Conservation (phyloP, 2,888 invertebrate species). For the Drosophila mulleri region DNA sequence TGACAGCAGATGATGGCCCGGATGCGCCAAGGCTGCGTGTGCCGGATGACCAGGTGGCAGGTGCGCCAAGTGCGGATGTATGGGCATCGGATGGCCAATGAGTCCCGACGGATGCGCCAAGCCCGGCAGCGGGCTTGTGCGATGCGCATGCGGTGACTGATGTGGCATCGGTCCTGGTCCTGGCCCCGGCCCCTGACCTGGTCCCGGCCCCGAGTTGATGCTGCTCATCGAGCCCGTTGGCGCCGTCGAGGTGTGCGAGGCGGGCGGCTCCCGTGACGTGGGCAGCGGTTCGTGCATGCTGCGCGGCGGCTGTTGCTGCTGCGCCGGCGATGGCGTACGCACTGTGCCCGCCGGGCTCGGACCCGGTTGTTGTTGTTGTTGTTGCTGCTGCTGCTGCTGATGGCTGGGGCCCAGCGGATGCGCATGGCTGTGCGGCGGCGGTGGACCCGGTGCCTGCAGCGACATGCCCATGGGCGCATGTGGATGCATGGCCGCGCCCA, state of each 20-base stretch:
- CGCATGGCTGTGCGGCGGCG: slow-evolving; percentile 67
- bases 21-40: slow-evolving; percentile 82
- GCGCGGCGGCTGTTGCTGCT: slow-evolving; percentile 75
- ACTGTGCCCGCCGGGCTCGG: slow-evolving; percentile 72
- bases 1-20: slow-evolving; percentile 84
- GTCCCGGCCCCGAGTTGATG: slow-evolving; percentile 32
- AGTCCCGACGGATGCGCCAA: slow-evolving; percentile 81
- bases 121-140: slow-evolving; percentile 84
- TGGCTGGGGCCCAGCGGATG: slow-evolving; percentile 79
- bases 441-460: slow-evolving; percentile 82
- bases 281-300: slow-evolving; percentile 71
- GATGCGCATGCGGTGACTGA: slow-evolving; percentile 81
- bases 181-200: slow-evolving; percentile 46
- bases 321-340: slow-evolving; percentile 84
- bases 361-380: slow-evolving; percentile 59
- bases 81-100: slow-evolving; percentile 84
- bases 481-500: slow-evolving; percentile 83
- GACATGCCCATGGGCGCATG: slow-evolving; percentile 84
- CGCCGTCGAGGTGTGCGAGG: slow-evolving; percentile 71
- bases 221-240: slow-evolving; percentile 48
- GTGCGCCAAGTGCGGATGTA: slow-evolving; percentile 84
- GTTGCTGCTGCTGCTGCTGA: slow-evolving; percentile 46
- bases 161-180: slow-evolving; percentile 65
- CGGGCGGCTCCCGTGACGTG: slow-evolving; percentile 68
- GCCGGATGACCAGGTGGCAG: slow-evolving; percentile 82